Base-by-base conservation (phyloP, 2,797 vertebrate genomes). In the Lepilemur ruficaudatus region DNA sequence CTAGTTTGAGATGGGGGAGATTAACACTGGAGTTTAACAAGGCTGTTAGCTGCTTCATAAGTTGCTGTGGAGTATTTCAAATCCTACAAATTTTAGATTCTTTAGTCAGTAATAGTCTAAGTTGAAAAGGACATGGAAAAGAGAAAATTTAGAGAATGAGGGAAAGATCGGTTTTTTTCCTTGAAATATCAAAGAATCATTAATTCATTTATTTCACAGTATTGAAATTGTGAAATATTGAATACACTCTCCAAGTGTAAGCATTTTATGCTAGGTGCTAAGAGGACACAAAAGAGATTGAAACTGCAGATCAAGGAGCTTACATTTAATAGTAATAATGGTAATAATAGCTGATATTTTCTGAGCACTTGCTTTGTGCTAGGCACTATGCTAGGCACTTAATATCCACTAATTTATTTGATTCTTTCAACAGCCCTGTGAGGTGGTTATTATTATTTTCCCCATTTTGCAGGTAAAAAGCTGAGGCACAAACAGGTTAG, bases 41-140 rank as follows among this genome's bases (percentile, higher is more conserved):
- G 5, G 82, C 38, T 91, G 10, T 81, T 35, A 25, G 3, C 65
- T 65, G 72, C 81, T 79, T 86, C 59, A 38, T 32, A 67, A 69
- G 32, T 57, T 50, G 73, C 61, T 76, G 12, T 57, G 43, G 1
- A 41, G 81, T 90, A 25, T 72, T 89, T 82, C 41, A 75, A 48
- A 25, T 90, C 38, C 43, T 87, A 25, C 30, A 25, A 41, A 73
- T 67, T 91, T 59, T 67, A 75, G 28, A 22, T 65, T 81, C 12
- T 83, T 73, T 28, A 87, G 30, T 83, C 12, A 41, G 8, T 72
- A 70, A 43, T 83, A 79, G 52, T 92, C 69, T 82, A 61, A 83
- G 52, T 52, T 96, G 65, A 89, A 90, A 83, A 25, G 87, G 48
- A 83, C 61, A 84, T 81, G 55, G 81, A 59, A 87, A 69, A 91